These are phyloP conservation scores for Sardina pilchardus DNA, from an alignment of 2,113 vertebrate species.

Conservation along the genomic window DNA sequence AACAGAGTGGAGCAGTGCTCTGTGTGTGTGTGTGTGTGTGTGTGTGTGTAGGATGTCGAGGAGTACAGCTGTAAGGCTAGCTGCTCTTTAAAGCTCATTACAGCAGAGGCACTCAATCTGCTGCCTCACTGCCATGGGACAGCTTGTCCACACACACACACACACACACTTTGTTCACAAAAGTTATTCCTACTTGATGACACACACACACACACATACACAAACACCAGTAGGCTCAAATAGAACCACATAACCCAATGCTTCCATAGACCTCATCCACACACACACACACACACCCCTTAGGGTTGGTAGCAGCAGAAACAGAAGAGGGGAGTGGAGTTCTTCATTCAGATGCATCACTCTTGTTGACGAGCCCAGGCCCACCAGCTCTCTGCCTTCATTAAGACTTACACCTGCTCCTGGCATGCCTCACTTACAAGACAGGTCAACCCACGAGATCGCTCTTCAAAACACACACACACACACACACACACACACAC, in stretches of 20 bases:
- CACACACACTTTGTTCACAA: background rate
- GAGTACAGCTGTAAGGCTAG: background rate
- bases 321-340: too few species aligned
- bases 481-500: constrained; percentile 12
- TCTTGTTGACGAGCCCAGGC: background rate
- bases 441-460: too few species aligned
- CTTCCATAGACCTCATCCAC: too few species aligned
- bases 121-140: background rate
- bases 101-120: background rate
- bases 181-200: background rate
- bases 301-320: too few species aligned
- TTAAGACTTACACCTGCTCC: background rate
- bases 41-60: too few species aligned
- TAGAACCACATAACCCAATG: too few species aligned
- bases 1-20: background rate
- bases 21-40: background rate
- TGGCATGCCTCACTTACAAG: background rate
- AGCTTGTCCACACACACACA: background rate
- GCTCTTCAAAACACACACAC: background rate
- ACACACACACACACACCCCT: background rate
- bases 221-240: too few species aligned
- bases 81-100: background rate
- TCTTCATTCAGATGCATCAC: background rate
- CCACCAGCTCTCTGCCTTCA: background rate
- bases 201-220: background rate